phyloP scores from a whole-genome alignment of 2,113 vertebrate genomes.

The Tyrannus savana region DNA sequence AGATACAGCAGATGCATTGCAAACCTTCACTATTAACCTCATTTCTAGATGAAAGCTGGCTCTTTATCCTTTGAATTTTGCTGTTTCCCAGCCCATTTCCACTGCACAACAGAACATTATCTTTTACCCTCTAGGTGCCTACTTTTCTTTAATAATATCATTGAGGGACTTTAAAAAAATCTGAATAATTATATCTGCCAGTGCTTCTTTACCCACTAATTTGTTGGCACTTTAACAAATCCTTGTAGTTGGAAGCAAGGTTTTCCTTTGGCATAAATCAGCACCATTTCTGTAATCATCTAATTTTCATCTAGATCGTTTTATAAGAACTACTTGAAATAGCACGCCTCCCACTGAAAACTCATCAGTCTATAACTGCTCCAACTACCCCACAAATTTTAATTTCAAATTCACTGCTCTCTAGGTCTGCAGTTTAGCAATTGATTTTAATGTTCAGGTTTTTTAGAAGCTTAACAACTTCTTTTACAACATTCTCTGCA shows the following conservation, averaged over 20 bases:
- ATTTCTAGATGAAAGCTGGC: not conserved
- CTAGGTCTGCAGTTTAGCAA: not conserved
- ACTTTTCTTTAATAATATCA: not conserved
- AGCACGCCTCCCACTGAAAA: not conserved
- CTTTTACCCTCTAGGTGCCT: not conserved
- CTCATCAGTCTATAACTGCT: constrained; percentile 7
- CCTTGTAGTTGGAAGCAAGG: not conserved
- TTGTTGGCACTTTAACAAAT: constrained; percentile 2
- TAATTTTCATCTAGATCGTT: constrained; percentile 28
- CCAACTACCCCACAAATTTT: not conserved
- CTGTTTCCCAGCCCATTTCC: not conserved
- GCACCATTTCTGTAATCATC: not conserved
- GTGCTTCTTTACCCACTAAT: constrained; percentile 18
- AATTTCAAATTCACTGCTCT: constrained; percentile 11
- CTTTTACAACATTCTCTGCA: not conserved
- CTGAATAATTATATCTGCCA: not conserved
- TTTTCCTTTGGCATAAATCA: constrained; percentile 30
- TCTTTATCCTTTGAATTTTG: not conserved
- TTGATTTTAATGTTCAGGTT: not conserved
- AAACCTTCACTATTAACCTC: not conserved
- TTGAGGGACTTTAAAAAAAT: not conserved
- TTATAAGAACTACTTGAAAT: constrained; percentile 42
- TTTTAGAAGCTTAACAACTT: not conserved
- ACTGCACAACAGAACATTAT: not conserved
- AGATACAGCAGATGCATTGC: not conserved